Evolutionary conservation across 2,888 invertebrate genomes (phyloP).

Genomic region (Philereme vetulata): DNA sequence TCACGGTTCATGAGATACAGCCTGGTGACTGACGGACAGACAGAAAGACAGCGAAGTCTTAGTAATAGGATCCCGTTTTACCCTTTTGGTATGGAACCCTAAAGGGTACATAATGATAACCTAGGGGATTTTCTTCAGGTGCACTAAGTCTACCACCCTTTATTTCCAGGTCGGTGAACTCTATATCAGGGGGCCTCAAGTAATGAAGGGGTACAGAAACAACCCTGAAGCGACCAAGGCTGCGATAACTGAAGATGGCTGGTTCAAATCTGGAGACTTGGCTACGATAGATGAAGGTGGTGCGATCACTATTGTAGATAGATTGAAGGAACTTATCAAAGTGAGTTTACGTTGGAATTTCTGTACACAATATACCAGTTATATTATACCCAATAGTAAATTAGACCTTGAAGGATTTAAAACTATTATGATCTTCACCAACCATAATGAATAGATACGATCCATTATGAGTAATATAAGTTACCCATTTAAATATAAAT

Average conservation of each 20-base stretch:
- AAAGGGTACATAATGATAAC: no score
- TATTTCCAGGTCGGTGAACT: conserved; percentile 58
- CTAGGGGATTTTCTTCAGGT: no score
- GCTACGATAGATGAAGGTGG: conserved; percentile 86
- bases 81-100: no score
- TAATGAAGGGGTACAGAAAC: conserved; percentile 91
- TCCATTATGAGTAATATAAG: no score
- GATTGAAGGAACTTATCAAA: conserved; percentile 92
- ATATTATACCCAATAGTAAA: neutral
- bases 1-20: no score
- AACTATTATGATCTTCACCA: neutral
- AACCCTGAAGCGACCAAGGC: conserved; percentile 87
- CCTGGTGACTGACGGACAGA: no score
- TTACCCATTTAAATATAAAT: neutral
- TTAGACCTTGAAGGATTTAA: no score
- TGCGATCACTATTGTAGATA: conserved; percentile 86
- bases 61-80: no score
- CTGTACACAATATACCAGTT: neutral
- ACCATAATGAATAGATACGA: neutral
- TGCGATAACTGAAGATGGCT: conserved; percentile 87
- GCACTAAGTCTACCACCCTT: no score
- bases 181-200: conserved; percentile 85
- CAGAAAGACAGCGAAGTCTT: no score
- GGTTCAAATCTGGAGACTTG: conserved; percentile 90
- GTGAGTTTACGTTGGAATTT: conserved; percentile 55